phyloP scores from a whole-genome alignment of 1,140 invertebrate genomes.

The Anthonomus grandis region DNA sequence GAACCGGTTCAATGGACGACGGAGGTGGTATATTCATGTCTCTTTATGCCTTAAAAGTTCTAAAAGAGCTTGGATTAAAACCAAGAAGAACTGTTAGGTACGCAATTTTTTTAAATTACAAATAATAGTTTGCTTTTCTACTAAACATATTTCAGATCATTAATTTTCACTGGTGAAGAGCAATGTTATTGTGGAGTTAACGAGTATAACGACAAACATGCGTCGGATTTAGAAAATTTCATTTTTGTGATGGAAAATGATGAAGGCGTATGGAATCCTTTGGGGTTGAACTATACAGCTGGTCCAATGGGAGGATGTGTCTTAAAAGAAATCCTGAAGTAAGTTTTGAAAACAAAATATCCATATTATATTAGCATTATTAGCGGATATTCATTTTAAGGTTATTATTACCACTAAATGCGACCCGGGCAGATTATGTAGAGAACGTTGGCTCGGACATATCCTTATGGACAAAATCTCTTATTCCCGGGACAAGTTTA shows the following conservation, averaged over 20 bases:
- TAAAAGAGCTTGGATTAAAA: conserved; percentile 64
- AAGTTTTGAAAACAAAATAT: background rate
- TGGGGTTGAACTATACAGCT: conserved; percentile 61
- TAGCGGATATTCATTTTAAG: conserved; percentile 3
- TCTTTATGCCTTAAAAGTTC: conserved; percentile 66
- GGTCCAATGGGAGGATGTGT: conserved; percentile 59
- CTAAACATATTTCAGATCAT: conserved; percentile 59
- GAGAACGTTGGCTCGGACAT: conserved; percentile 64
- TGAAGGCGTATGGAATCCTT: conserved; percentile 72
- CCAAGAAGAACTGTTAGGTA: conserved; percentile 70
- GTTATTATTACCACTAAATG: conserved; percentile 9
- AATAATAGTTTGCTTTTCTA: background rate
- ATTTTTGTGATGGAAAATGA: conserved; percentile 80
- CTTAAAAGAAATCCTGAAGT: conserved; percentile 60
- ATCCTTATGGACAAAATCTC: conserved; percentile 54
- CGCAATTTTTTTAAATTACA: conserved; percentile 1
- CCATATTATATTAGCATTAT: background rate
- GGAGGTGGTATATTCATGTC: conserved; percentile 78
- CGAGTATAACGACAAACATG: conserved; percentile 62
- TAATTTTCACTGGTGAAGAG: conserved; percentile 85
- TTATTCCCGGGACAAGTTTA: conserved; percentile 66
- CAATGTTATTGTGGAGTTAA: conserved; percentile 63
- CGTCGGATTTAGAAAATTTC: conserved; percentile 59
- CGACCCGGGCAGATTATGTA: conserved; percentile 21
- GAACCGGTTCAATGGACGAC: conserved; percentile 84